Evolutionary conservation across 35 echinoderm and acorn worm species (phyloP), one percentile per base, ranked within the genome.

Genomic region (Stichopus chloronotus): DNA sequence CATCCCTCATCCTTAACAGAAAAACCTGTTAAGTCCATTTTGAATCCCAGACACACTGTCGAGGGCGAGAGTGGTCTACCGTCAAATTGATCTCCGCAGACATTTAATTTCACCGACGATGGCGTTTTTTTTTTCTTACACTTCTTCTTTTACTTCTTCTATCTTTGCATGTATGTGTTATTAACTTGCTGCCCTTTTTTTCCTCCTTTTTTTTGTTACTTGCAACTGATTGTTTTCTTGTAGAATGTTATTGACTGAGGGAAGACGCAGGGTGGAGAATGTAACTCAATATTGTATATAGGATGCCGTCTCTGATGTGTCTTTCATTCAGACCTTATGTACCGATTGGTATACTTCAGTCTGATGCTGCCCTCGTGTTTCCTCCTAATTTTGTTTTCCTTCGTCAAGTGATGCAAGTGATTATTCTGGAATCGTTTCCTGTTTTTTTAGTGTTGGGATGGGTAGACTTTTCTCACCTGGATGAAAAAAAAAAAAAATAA

Each of bases 61-160:
- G 87, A 58, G 57, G 87, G 71, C 22, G 60, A 71, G 61, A 54
- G 65, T 22, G 25, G 23, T 61, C 57, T 89, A 59, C 71, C 87
- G 11, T 72, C 61, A 17, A 72, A 69, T 89, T 72, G 87, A 89
- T 89, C 87, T 58, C 87, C n/a, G 52, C 87, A 89, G 87, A 89
- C 87, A 89, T 89, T 72, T 89, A 89, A 89, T 89, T 89, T 89
- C 14, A 54, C 87, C 17, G 57, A 43, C 25, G 63, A 89, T 72
- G 71, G 9, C 17, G n/a, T 83, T 83, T n/a, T 83, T 83, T 55
- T 79, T 13, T 9, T 52, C 14, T 87, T 7, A 5, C 82, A 55
- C 21, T 85, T 25, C n/a, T 25, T 85, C 6, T 54, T 85, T 21
- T 8, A 55, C 23, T 61, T 54, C 43, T n/a, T 59, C 84, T 25